These are phyloP conservation scores for Heliconius sara DNA, from an alignment of 2,888 invertebrate species.

Conservation along the genomic window DNA sequence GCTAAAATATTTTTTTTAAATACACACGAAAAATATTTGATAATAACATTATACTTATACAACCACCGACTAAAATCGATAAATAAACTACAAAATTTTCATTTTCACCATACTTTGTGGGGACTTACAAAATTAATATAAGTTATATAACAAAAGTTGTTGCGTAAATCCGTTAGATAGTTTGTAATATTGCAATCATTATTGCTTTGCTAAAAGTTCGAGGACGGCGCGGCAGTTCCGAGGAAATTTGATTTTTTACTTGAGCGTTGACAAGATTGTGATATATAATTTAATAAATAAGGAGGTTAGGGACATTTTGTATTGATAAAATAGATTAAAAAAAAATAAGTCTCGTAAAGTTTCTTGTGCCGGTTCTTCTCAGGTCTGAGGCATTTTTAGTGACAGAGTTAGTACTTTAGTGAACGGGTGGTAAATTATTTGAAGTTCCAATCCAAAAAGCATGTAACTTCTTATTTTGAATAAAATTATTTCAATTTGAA, in stretches of 20 bases:
- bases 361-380: no score
- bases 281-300: not conserved
- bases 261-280: not conserved
- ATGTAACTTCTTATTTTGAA: no score
- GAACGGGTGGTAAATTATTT: no score
- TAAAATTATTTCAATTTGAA: no score
- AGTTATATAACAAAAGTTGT: constrained; percentile 21
- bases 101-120: not conserved
- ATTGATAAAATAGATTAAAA: no score
- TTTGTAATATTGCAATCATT: constrained; percentile 21
- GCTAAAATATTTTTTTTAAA: no score
- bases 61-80: not conserved
- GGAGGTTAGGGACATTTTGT: not conserved
- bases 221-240: not conserved
- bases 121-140: constrained; percentile 12
- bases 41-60: no score
- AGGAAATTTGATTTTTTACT: constrained; percentile 2
- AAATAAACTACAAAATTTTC: not conserved
- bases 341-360: no score
- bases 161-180: constrained; percentile 21
- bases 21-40: no score
- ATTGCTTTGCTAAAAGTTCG: constrained; percentile 11
- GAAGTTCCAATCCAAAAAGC: no score
- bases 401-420: no score
- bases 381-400: no score